Conservation (phyloP, 2,797 vertebrate species). For the Enteromius paludinosus region DNA sequence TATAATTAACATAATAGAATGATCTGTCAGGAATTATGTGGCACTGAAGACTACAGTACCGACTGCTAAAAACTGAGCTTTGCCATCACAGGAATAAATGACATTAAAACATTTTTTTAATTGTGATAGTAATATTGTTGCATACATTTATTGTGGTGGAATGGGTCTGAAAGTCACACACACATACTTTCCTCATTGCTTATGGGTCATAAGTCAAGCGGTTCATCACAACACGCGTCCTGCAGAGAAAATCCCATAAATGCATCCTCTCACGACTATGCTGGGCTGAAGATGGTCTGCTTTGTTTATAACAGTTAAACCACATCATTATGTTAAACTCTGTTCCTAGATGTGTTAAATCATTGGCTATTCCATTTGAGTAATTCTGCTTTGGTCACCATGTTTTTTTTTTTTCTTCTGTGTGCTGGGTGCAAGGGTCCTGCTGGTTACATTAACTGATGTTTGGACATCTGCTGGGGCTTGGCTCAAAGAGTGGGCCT, state of each 20-base stretch:
- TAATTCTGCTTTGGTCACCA: slow-evolving; percentile 52
- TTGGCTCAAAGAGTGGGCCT: slow-evolving; percentile 69
- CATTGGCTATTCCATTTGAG: slow-evolving; percentile 81
- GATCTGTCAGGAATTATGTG: neutral
- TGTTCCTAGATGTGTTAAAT: slow-evolving; percentile 77
- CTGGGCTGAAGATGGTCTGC: slow-evolving; percentile 80
- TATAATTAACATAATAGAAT: neutral
- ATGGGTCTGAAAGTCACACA: slow-evolving; percentile 5
- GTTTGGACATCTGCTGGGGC: slow-evolving; percentile 82
- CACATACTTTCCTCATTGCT: slow-evolving; percentile 82
- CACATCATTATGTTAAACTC: slow-evolving; percentile 83
- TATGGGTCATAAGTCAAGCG: slow-evolving; percentile 82
- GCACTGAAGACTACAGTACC: no score
- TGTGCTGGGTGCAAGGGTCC: slow-evolving; percentile 51
- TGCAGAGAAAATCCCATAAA: slow-evolving; percentile 88
- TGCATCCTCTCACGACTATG: slow-evolving; percentile 87
- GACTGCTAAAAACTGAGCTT: no score
- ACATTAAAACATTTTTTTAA: no score
- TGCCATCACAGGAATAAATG: no score
- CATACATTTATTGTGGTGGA: slow-evolving; percentile 3
- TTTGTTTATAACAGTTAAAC: slow-evolving; percentile 87
- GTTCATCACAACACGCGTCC: slow-evolving; percentile 97
- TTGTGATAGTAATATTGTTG: no score
- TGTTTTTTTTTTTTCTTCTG: slow-evolving; percentile 48
- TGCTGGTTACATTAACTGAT: slow-evolving; percentile 77